Evolutionary conservation across 2,113 vertebrate species (phyloP).

Genomic region (Tenebrosternarchus preto): DNA sequence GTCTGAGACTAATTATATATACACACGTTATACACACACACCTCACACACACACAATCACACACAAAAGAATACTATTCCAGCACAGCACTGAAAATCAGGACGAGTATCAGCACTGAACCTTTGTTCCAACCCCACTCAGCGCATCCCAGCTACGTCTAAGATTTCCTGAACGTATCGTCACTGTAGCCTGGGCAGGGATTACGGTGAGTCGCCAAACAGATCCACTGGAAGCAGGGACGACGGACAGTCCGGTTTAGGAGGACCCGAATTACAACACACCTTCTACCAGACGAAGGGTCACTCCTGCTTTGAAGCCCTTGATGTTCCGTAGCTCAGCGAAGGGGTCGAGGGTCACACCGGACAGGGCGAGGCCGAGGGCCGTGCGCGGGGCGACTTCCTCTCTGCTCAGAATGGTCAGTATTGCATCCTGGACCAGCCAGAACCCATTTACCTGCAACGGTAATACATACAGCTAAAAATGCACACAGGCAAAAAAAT

Average conservation of each 20-base stretch:
- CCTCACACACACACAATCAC: no score
- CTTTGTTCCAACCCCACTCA: background rate
- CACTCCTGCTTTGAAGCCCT: slow-evolving; percentile 73
- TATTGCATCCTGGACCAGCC: slow-evolving; percentile 74
- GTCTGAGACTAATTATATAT: no score
- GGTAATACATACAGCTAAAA: background rate
- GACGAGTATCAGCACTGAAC: background rate
- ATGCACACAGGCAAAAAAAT: background rate
- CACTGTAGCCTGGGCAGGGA: background rate
- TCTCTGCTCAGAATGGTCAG: slow-evolving; percentile 66
- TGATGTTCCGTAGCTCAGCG: slow-evolving; percentile 68
- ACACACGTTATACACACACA: background rate
- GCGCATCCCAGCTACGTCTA: background rate
- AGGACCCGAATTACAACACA: slow-evolving; percentile 18
- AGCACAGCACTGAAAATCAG: background rate
- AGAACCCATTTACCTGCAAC: slow-evolving; percentile 70
- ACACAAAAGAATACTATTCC: background rate
- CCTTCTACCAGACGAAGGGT: slow-evolving; percentile 75
- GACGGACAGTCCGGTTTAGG: background rate
- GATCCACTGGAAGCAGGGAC: background rate
- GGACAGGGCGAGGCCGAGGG: slow-evolving; percentile 66
- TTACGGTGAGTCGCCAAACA: background rate
- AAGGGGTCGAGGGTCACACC: slow-evolving; percentile 71
- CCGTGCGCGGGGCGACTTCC: slow-evolving; percentile 75
- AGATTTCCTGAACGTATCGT: no score